Evolutionary conservation across 2,797 vertebrate genomes (phyloP).

Genomic region (Artibeus lituratus): DNA sequence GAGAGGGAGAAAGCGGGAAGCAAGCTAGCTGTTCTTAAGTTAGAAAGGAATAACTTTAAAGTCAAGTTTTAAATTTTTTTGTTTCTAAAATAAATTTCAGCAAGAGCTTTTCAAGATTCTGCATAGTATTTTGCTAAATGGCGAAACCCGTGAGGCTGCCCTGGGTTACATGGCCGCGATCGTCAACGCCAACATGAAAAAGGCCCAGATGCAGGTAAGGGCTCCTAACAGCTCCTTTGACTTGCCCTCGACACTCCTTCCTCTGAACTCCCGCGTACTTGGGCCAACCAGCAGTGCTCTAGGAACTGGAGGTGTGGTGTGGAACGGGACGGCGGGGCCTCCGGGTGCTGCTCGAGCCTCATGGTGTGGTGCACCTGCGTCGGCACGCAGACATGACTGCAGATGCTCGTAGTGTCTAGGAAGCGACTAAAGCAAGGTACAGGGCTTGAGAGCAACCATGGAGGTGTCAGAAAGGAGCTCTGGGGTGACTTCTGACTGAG

Average conservation of each 20-base stretch:
- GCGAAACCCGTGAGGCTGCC: slow-evolving; percentile 96
- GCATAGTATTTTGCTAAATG: slow-evolving; percentile 95
- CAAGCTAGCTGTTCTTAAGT: background rate
- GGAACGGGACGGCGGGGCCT: background rate
- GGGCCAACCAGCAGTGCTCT: background rate
- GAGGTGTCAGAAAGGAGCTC: background rate
- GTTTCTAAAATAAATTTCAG: slow-evolving; percentile 80
- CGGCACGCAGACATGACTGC: fast-evolving
- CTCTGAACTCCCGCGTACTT: background rate
- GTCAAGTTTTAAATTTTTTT: background rate
- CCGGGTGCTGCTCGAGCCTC: background rate
- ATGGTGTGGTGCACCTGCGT: background rate
- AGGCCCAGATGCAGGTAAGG: slow-evolving; percentile 98
- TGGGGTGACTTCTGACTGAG: background rate
- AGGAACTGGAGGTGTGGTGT: background rate
- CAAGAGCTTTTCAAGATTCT: slow-evolving; percentile 97
- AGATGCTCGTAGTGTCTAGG: fast-evolving
- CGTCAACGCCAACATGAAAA: slow-evolving; percentile 98
- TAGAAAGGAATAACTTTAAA: background rate
- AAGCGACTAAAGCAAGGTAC: background rate
- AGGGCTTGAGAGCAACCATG: fast-evolving
- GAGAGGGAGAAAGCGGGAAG: background rate
- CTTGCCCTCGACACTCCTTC: fast-evolving
- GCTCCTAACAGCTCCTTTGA: fast-evolving
- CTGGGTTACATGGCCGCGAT: slow-evolving; percentile 96